Evolutionary conservation across 2,797 vertebrate species (phyloP), one percentile per base, ranked within the genome.

Genomic region (Chlorospingus semifuscus): DNA sequence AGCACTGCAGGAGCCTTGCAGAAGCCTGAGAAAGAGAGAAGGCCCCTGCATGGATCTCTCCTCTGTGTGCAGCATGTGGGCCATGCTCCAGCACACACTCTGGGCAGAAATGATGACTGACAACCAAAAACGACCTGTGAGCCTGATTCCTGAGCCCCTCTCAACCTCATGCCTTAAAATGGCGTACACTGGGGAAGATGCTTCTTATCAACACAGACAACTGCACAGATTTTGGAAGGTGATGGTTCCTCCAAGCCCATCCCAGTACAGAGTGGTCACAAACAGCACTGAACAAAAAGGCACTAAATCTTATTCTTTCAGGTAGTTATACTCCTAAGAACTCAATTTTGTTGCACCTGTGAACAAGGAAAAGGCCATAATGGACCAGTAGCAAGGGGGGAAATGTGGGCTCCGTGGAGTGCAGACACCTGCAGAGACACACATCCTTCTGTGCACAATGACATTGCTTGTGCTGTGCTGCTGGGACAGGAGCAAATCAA

Each of bases 1-100:
- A 90, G 69, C 61, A 37, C 53, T 30, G 41, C 50, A 21, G 47
- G 42, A 88, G 30, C 30, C 19, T 77, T 0, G 0, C 42, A 42
- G 83, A 65, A 15, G 39, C n/a, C 64, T 24, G 24, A 57, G 50
- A 56, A 79, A 41, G 66, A 80, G 59, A 50, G 22, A 39, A 77
- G 41, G 14, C 29, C 19, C 30, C 42, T 74, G 64, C 47, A 15
- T 2, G 39, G 42, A 70, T 42, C 64, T 57, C 41, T 84, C 21
- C 15, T 52, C 39, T 39, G 24, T n/a, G 22, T 34, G 47, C 68
- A n/a, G 34, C 0, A 0, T 34, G 39, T 13, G 50, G 32, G 37
- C 60, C 4, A 0, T 7, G 70, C 53, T 75, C n/a, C 42, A 87
- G 74, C 84, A 81, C 32, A 36, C 24, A 42, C 4, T 20, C 44